phyloP scores from a whole-genome alignment of 2,113 vertebrate species.

The Scatophagus argus region DNA sequence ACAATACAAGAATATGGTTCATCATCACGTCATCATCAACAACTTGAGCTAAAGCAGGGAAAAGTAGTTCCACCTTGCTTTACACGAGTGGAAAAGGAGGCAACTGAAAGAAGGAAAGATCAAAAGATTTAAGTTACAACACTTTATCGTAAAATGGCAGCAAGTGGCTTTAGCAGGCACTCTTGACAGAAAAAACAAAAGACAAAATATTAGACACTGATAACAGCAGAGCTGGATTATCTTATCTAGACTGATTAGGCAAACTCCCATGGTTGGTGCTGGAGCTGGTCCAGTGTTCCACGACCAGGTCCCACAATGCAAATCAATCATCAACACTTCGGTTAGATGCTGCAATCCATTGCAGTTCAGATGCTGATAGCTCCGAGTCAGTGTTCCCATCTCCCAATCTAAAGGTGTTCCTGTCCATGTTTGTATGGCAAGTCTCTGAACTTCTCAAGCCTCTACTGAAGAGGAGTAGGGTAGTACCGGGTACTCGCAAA shows the following conservation, averaged over 20 bases:
- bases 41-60: conserved; percentile 4
- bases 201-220: not conserved
- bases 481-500: too few species aligned
- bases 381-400: too few species aligned
- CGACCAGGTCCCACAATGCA: conserved; percentile 5
- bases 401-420: too few species aligned
- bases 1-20: not conserved
- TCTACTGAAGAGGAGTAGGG: too few species aligned
- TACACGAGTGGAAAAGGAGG: not conserved
- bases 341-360: too few species aligned
- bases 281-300: too few species aligned
- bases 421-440: too few species aligned
- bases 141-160: conserved; percentile 2
- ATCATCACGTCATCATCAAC: not conserved
- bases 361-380: too few species aligned
- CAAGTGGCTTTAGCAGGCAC: not conserved
- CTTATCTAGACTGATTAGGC: too few species aligned
- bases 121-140: not conserved
- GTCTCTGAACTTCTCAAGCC: too few species aligned
- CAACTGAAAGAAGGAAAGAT: not conserved
- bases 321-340: not conserved
- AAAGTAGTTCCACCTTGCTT: not conserved
- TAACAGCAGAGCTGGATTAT: not conserved
- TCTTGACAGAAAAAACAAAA: not conserved
- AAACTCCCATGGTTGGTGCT: too few species aligned